Percentiles rank a stretch among this genome's conserved stretches.
Conservation (phyloP, 2,797 vertebrate genomes). For the Saxicola maurus region DNA sequence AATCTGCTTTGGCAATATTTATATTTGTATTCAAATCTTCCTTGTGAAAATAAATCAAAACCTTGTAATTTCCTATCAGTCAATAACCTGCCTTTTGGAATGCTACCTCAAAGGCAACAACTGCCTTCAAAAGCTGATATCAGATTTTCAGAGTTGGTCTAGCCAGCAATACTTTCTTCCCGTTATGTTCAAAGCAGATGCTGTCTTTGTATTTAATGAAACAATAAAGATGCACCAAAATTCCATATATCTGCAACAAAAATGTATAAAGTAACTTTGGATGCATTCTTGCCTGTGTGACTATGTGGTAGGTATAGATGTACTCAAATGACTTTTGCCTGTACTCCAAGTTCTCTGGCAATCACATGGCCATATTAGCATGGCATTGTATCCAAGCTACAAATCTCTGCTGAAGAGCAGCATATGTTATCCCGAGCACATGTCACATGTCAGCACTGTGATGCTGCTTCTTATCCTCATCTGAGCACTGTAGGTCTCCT, state of each 20-base stretch:
- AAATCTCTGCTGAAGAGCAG: not conserved
- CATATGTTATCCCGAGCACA: not conserved
- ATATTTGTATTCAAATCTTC: slow-evolving; percentile 40
- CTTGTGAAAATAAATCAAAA: slow-evolving; percentile 25
- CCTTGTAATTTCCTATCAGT: slow-evolving; percentile 2
- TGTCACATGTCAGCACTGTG: not conserved
- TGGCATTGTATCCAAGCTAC: not conserved
- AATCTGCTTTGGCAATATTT: slow-evolving; percentile 44
- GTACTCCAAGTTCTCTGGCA: not conserved
- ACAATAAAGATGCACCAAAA: not conserved
- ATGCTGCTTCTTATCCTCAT: not conserved
- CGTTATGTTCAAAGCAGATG: not conserved
- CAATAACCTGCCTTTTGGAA: slow-evolving; percentile 1
- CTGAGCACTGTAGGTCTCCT: not conserved
- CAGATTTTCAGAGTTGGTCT: not conserved
- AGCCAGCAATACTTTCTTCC: not conserved
- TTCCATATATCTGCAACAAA: not conserved
- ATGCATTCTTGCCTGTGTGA: not conserved
- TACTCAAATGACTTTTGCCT: not conserved
- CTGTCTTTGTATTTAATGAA: not conserved
- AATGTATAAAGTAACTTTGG: not conserved
- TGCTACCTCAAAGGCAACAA: slow-evolving; percentile 2
- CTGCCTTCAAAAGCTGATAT: not conserved
- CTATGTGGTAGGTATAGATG: not conserved
- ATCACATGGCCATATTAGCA: not conserved